phyloP scores from a whole-genome alignment of 2,888 invertebrate genomes.

The Orthonevra nobilis region DNA sequence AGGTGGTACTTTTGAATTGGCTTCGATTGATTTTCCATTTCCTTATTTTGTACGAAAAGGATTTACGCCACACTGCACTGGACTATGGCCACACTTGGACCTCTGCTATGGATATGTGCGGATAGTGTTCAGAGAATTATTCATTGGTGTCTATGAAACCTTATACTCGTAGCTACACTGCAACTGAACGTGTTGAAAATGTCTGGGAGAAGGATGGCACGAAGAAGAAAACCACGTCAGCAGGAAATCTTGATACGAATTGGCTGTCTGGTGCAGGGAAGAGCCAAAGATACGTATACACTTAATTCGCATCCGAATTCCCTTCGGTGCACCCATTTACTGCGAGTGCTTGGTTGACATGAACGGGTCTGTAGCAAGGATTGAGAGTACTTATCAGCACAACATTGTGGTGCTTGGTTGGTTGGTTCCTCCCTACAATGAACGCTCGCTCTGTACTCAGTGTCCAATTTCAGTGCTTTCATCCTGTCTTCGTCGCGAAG shows the following conservation, averaged over 20 bases:
- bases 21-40: constrained; percentile 49
- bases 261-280: constrained; percentile 13
- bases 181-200: constrained; percentile 23
- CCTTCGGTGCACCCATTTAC: constrained; percentile 3
- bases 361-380: constrained; percentile 61
- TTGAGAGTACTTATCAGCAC: constrained; percentile 59
- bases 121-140: constrained; percentile 45
- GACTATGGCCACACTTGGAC: not conserved
- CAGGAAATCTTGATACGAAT: constrained; percentile 18
- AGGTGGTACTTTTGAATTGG: constrained; percentile 29
- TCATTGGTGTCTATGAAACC: constrained; percentile 38
- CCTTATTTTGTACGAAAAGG: constrained; percentile 1
- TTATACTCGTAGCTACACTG: constrained; percentile 24
- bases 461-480: constrained; percentile 65
- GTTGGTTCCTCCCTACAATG: not conserved
- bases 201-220: not conserved
- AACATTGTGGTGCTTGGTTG: constrained; percentile 41
- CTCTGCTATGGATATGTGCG: not conserved
- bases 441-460: constrained; percentile 25
- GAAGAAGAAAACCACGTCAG: constrained; percentile 43
- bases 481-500: constrained; percentile 61
- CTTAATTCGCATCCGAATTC: constrained; percentile 20
- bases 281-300: constrained; percentile 31
- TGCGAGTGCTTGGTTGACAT: constrained; percentile 45
- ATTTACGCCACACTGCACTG: constrained; percentile 4